Conservation (phyloP, 2,797 vertebrate genomes). For the Trachops cirrhosus region DNA sequence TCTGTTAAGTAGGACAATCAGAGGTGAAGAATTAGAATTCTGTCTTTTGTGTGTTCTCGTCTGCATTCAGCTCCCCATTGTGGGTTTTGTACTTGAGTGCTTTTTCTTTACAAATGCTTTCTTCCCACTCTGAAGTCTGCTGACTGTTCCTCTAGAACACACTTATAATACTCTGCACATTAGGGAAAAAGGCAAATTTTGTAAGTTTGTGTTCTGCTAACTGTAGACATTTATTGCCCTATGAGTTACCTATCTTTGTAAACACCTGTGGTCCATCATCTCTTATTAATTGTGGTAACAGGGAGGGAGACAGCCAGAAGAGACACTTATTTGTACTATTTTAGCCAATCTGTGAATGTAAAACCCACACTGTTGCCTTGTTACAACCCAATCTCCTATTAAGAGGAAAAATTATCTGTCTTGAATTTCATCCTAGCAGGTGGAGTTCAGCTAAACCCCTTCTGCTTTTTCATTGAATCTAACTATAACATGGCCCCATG, state of each 20-base stretch:
- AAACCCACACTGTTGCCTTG: constrained; percentile 54
- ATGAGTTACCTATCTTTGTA: constrained; percentile 60
- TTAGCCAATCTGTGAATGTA: constrained; percentile 57
- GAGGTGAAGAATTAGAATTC: constrained; percentile 43
- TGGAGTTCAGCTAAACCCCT: background rate
- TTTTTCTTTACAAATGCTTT: constrained; percentile 52
- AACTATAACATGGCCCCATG: background rate
- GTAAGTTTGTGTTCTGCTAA: constrained; percentile 53
- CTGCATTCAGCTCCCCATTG: background rate
- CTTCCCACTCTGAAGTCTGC: constrained; percentile 37
- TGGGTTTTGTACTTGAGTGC: constrained; percentile 31
- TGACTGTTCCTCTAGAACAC: constrained; percentile 30
- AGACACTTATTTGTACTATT: background rate
- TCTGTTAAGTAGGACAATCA: constrained; percentile 66
- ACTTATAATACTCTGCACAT: background rate
- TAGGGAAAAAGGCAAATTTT: constrained; percentile 49
- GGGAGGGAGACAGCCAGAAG: background rate
- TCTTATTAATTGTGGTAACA: constrained; percentile 28
- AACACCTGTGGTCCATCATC: constrained; percentile 33
- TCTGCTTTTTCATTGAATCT: background rate
- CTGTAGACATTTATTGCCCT: constrained; percentile 40
- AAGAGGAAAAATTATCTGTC: background rate
- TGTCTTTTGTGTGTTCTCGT: constrained; percentile 44
- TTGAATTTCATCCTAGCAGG: background rate
- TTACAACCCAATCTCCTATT: background rate